These are phyloP conservation scores for Calliscelio sp. DNA, from an alignment of 2,888 invertebrate species.

Conservation along the genomic window DNA sequence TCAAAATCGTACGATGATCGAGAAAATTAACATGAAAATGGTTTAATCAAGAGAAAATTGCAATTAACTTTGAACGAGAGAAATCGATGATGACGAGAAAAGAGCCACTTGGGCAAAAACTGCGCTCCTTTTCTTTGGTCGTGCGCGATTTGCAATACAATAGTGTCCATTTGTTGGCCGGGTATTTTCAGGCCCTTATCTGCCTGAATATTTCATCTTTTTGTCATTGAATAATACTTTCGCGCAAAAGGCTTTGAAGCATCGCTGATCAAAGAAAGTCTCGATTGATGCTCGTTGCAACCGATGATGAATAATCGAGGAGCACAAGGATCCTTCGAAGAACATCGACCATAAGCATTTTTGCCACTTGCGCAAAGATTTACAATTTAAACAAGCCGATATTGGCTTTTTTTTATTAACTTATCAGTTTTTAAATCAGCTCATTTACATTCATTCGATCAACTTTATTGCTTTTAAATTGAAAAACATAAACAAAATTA, in stretches of 20 bases:
- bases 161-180: conserved; percentile 41
- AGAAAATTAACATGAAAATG: too few species aligned
- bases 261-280: conserved; percentile 78
- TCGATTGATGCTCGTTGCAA: conserved; percentile 77
- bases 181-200: conserved; percentile 35
- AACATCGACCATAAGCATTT: conserved; percentile 63
- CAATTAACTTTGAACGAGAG: background rate
- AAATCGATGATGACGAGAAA: too few species aligned
- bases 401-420: background rate
- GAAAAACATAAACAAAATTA: too few species aligned
- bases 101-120: background rate
- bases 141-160: conserved; percentile 33
- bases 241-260: conserved; percentile 57
- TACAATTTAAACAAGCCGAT: background rate
- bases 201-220: conserved; percentile 45
- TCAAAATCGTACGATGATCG: too few species aligned
- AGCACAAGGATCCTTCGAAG: conserved; percentile 52
- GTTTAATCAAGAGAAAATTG: background rate
- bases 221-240: conserved; percentile 57
- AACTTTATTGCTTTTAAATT: too few species aligned
- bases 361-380: conserved; percentile 22
- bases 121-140: conserved; percentile 1
- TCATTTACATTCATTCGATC: too few species aligned
- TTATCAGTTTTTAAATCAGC: too few species aligned
- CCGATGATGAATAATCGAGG: conserved; percentile 80